Base-by-base conservation (phyloP, 2,888 invertebrate genomes). In the Aphidius colemani region DNA sequence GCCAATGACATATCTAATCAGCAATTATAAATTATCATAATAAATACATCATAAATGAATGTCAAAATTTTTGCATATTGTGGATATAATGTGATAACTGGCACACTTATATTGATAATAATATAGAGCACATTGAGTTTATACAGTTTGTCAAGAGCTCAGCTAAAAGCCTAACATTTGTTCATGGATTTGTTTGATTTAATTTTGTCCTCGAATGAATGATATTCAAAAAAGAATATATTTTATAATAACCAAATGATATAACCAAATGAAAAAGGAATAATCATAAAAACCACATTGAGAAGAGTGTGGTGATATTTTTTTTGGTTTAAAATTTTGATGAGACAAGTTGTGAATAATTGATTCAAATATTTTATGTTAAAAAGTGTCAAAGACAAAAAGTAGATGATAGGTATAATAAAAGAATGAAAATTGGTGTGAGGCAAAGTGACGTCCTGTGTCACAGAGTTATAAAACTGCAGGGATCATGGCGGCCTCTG, bases 391-490 rank as follows among this genome's bases (percentile, higher is more conserved):
- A 61, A 61, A 70, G 62, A 69, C 67, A 65, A 48, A 66, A 64
- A 65, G 53, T 60, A 61, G 66, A 66, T 61, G 49, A 64, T 62
- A 68, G 71, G 72, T 71, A 73, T 39, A 45, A 57, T 45, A 71
- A 71, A 68, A 70, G 68, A 66, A 72, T 72, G 74, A 77, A 74
- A 71, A 69, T 43, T 9, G 40, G 4, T 46, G 75, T 73, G 72
- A 71, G 72, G 75, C 73, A 72, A 78, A 80, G 81, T 80, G 80
- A 80, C 75, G 78, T 81, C 75, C 77, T 79, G 75, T 80, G 80
- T 80, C 77, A 74, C 74, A 67, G 67, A 76, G 75, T 78, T 78
- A 72, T 80, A 81, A 79, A 81, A 76, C 76, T 73, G 76, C 64
- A 57, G 63, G 74, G 72, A 73, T 72, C 72, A 71, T 70, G 70